Conservation (phyloP, 2,888 invertebrate genomes). For the Amorpha juglandis region DNA sequence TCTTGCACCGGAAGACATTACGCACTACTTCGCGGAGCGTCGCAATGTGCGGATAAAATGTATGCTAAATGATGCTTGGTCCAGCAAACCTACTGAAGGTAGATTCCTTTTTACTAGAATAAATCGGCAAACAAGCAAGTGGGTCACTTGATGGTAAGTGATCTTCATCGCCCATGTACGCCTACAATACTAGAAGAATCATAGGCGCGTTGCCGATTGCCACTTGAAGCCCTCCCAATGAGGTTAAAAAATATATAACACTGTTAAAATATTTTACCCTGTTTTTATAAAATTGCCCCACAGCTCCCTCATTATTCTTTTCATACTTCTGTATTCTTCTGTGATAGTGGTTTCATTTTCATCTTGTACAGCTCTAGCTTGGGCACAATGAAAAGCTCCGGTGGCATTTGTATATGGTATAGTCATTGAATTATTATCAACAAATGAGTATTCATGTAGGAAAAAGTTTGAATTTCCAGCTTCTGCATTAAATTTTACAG, state of each 20-base stretch:
- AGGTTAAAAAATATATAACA: not conserved
- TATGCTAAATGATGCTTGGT: too few relatives aligned
- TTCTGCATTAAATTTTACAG: conserved; percentile 38
- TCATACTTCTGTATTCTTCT: conserved; percentile 38
- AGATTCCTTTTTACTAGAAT: too few relatives aligned
- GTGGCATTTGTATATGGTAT: conserved; percentile 33
- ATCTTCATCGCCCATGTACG: too few relatives aligned
- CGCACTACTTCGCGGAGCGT: too few relatives aligned
- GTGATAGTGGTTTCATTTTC: conserved; percentile 30
- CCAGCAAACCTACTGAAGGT: too few relatives aligned
- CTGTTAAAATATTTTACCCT: conserved; percentile 37
- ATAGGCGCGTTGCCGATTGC: too few relatives aligned
- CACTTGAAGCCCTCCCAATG: too few relatives aligned
- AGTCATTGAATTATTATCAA: conserved; percentile 32
- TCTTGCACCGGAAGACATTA: too few relatives aligned
- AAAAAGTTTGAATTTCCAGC: conserved; percentile 44
- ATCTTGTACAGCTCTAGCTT: conserved; percentile 29
- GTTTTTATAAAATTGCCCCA: conserved; percentile 46
- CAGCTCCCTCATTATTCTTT: conserved; percentile 41
- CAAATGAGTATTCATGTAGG: conserved; percentile 44
- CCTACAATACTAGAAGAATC: too few relatives aligned
- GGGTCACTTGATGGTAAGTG: too few relatives aligned
- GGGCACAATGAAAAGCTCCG: conserved; percentile 36
- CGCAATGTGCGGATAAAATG: too few relatives aligned
- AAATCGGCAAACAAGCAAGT: too few relatives aligned